Percentiles rank a stretch among this genome's conserved stretches.
phyloP scores from a whole-genome alignment of 1,140 invertebrate species.

The Sinonovacula constricta region DNA sequence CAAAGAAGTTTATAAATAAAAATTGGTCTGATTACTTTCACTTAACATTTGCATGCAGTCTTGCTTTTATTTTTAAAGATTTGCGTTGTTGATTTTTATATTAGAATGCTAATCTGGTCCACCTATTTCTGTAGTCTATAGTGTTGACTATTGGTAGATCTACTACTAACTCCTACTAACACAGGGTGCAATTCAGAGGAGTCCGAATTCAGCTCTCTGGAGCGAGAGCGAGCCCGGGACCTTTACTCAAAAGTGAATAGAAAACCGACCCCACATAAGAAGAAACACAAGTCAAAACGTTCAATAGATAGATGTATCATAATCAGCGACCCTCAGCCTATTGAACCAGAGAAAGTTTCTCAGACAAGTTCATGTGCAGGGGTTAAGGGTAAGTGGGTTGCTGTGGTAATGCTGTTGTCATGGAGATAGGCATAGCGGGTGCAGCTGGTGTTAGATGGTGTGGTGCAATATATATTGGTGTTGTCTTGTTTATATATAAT shows the following conservation, averaged over 20 bases:
- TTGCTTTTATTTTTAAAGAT: neutral
- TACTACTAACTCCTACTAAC: neutral
- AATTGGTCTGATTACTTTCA: neutral
- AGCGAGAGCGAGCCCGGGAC: constrained; percentile 85
- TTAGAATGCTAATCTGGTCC: neutral
- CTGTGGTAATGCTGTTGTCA: too few species aligned
- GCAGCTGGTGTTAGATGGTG: too few species aligned
- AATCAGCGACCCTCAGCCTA: constrained; percentile 13
- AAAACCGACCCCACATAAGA: constrained; percentile 85
- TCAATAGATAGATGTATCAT: neutral
- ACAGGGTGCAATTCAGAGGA: constrained; percentile 73
- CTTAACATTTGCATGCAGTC: neutral
- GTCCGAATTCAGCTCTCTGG: constrained; percentile 90
- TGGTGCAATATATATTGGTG: too few species aligned
- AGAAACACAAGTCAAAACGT: constrained; percentile 78
- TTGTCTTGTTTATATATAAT: too few species aligned
- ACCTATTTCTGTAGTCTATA: neutral
- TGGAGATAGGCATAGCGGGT: too few species aligned
- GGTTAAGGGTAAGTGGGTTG: too few species aligned
- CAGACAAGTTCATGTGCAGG: too few species aligned
- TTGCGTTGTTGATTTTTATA: neutral
- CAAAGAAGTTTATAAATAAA: too few species aligned
- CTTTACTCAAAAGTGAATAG: constrained; percentile 84
- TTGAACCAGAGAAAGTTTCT: neutral
- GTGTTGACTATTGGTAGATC: neutral